Base-by-base conservation (phyloP, 2,888 invertebrate genomes). In the Galeopsomyia nigrocyanea region DNA sequence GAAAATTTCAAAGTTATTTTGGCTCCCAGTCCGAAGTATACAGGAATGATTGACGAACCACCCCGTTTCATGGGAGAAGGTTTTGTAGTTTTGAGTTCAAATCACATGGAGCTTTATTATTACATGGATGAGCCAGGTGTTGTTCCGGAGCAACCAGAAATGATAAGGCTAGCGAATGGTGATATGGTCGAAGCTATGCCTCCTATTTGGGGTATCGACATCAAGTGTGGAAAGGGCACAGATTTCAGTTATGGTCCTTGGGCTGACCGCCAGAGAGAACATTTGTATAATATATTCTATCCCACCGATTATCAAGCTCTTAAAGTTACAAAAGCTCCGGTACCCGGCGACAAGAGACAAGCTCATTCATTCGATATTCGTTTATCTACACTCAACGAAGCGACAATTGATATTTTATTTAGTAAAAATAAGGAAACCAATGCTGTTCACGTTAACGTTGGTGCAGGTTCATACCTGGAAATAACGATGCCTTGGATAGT, bases 191-290 rank as follows among this genome's bases (percentile, higher is more conserved):
- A 96, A 84, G 95, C 95, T 3, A 95, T 96, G 68, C 96, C 96
- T 13, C 98, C 98, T 0, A 95, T 96, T 79, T 96, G 97, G 95
- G 97, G 97, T 7, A 93, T 98, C 16, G 98, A 97, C 85, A 94
- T 98, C 68, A 97, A 97, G 86, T 96, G 97, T 84, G 95, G 97
- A 0, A 97, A 97, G 87, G 97, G 91, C 0, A 96, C 95, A 2
- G 96, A 97, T 83, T 95, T 99, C 81, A 98, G 97, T 86, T 99
- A 99, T 83, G 99, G 99, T 0, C 99, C 99, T 0, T 99, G 99
- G 99, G 99, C 98, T 3, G 99, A 99, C 85, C 90, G 98, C 64
- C 99, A 99, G 85, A 91, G 99, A 76, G 98, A 98, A 84, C 93
- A 95, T 87, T 88, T 99, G 47, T 98, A 96, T 87, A 95, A 93